phyloP scores from a whole-genome alignment of 1,140 invertebrate genomes.

The Pseudobourletiella spinata region DNA sequence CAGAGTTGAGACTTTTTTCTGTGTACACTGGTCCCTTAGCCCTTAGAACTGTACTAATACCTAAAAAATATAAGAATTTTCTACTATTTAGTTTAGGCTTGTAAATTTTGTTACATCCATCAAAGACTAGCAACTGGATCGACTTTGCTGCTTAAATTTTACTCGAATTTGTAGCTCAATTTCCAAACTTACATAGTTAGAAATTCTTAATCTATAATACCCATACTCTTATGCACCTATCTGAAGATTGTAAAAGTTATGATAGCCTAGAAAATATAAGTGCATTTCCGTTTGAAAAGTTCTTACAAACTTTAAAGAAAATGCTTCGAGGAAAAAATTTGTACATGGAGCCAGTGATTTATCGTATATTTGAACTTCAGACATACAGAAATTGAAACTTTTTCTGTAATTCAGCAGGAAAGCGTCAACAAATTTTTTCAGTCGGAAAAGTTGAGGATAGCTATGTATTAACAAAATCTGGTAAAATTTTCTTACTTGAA shows the following conservation, averaged over 20 bases:
- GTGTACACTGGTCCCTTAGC: conserved; percentile 18
- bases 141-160: conserved; percentile 13
- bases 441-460: too few species aligned
- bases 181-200: conserved; percentile 4
- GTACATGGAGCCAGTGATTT: conserved; percentile 12
- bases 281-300: conserved; percentile 27
- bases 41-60: conserved; percentile 7
- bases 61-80: conserved; percentile 15
- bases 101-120: conserved; percentile 9
- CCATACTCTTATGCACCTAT: conserved; percentile 19
- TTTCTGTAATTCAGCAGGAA: too few species aligned
- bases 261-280: conserved; percentile 10
- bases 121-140: background rate
- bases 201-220: conserved; percentile 21
- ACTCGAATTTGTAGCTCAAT: conserved; percentile 8
- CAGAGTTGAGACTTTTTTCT: conserved; percentile 21
- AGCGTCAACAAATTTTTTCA: too few species aligned
- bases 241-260: conserved; percentile 13
- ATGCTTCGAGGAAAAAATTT: conserved; percentile 3
- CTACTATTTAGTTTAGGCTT: conserved; percentile 11
- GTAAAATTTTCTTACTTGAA: too few species aligned
- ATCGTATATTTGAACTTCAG: too few species aligned
- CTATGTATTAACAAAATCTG: too few species aligned
- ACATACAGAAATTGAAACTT: too few species aligned
- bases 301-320: conserved; percentile 14